Evolutionary conservation across 2,888 invertebrate species (phyloP).

Genomic region (Ophion slaviceki): DNA sequence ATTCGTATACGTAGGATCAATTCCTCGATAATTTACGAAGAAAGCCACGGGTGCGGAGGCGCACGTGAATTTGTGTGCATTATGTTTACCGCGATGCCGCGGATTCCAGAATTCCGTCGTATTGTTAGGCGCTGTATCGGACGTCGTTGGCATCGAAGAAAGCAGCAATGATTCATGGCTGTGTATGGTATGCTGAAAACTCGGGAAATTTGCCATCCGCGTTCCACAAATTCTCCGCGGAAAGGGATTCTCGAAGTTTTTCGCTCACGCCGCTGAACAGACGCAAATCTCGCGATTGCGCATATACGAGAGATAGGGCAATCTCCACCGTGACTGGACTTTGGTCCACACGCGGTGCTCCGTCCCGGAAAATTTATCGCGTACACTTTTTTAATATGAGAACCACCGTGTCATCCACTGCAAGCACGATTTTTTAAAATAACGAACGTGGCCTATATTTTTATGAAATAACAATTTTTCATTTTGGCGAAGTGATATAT

Average conservation of each 20-base stretch:
- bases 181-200: constrained; percentile 27
- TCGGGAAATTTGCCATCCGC: constrained; percentile 32
- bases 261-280: constrained; percentile 3
- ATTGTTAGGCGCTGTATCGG: constrained; percentile 36
- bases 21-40: background rate
- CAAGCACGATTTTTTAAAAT: background rate
- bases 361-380: background rate
- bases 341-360: constrained; percentile 5
- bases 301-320: background rate
- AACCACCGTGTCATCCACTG: background rate
- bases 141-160: constrained; percentile 25
- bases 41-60: background rate
- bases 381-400: background rate
- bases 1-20: background rate
- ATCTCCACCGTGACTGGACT: background rate
- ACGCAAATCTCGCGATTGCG: constrained; percentile 5
- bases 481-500: background rate
- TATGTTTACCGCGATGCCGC: constrained; percentile 19
- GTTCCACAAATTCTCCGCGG: constrained; percentile 32
- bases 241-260: constrained; percentile 34
- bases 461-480: background rate
- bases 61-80: constrained; percentile 20
- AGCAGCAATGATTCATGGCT: constrained; percentile 45
- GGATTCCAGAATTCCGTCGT: constrained; percentile 31
- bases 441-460: background rate